Conservation (phyloP, 2,113 vertebrate genomes). For the Aviceda subcristata region DNA sequence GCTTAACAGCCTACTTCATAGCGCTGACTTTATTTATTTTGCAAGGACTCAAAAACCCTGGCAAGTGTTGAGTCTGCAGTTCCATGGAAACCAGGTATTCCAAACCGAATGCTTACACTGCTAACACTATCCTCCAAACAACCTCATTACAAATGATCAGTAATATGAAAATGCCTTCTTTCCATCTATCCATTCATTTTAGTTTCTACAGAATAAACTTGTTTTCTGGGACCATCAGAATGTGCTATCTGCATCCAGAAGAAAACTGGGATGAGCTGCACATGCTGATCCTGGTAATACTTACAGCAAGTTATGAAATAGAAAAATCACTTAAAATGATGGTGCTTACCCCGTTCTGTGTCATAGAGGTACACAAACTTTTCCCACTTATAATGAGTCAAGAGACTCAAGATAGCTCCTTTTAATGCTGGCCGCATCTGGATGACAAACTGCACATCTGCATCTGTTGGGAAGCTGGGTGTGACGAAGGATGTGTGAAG, state of each 20-base stretch:
- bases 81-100: background rate
- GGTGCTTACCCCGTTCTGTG: slow-evolving; percentile 92
- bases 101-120: background rate
- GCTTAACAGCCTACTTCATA: background rate
- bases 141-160: background rate
- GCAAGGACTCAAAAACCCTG: background rate
- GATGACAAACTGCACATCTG: slow-evolving; percentile 96
- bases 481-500: slow-evolving; percentile 98
- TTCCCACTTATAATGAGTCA: slow-evolving; percentile 94
- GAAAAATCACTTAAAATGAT: background rate
- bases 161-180: background rate
- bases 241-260: background rate
- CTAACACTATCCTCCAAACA: background rate
- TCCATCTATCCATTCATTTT: background rate
- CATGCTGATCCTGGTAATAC: background rate
- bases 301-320: background rate
- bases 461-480: slow-evolving; percentile 92
- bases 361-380: slow-evolving; percentile 98
- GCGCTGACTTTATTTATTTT: background rate
- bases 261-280: background rate
- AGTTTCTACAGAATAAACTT: background rate
- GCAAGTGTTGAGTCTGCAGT: background rate
- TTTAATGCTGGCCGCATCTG: slow-evolving; percentile 93
- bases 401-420: slow-evolving; percentile 87
- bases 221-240: background rate